Base-by-base conservation (phyloP, 2,888 invertebrate genomes). In the Lobophora halterata region DNA sequence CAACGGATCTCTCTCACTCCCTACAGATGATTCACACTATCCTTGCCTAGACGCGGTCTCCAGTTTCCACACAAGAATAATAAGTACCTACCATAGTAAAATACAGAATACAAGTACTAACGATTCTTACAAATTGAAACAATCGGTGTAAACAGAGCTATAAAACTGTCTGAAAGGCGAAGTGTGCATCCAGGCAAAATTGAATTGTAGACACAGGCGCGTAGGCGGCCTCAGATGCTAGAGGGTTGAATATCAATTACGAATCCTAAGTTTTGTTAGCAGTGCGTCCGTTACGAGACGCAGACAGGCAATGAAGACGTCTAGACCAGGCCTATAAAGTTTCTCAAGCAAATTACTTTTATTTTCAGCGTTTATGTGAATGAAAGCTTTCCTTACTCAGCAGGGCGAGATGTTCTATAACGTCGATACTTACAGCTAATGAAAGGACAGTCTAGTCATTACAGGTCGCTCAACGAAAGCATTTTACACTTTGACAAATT, bases 291-390 rank as follows among this genome's bases (percentile, higher is more conserved):
- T 46, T 25, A 19, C 44, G 49, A 47, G 36, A 49, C 46, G 44
- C 43, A 45, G 52, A 52, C 55, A 43, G 46, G 45, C 52, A 37
- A 46, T 46, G 46, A 48, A 49, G 53, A 53, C 57, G 71, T 70
- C 71, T 71, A 71, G 66, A 67, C 70, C 55, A 65, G 61, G 61
- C 64, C 63, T 65, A 61, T 61, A 65, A 65, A 69, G 43, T 62
- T 66, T 61, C 57, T 55, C 55, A 56, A 61, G 45, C 58, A 55
- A 55, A 56, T 55, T 61, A 55, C 52, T 58, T 63, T 57, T 58
- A 52, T 58, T 60, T 62, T 53, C 46, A 50, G 46, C 42, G 52
- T 50, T 58, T 51, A 53, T 34, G 42, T 38, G 41, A 54, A 55
- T 51, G 41, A 50, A 57, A 52, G 49, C 49, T 54, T 49, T 39